Evolutionary conservation across 2,888 invertebrate genomes (phyloP).

Genomic region (Sialis lutaria): DNA sequence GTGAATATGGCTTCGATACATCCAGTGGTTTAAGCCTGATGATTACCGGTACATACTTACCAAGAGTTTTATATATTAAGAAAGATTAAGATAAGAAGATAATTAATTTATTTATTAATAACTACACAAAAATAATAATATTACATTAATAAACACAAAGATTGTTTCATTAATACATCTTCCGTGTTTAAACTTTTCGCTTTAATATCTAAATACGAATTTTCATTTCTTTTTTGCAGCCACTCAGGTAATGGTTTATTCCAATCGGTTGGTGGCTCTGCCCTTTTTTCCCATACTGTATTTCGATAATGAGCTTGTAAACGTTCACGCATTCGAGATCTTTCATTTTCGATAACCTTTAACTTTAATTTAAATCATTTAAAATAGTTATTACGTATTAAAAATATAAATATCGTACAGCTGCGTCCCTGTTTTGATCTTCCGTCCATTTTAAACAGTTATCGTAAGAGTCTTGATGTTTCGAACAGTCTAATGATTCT

Average conservation of each 20-base stretch:
- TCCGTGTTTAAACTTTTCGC: conserved; percentile 36
- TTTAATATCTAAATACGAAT: conserved; percentile 45
- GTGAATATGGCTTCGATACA: too few species aligned
- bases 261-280: conserved; percentile 66
- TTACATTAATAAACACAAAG: conserved; percentile 17
- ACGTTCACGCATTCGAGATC: conserved; percentile 38
- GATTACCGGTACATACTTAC: too few species aligned
- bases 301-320: conserved; percentile 52
- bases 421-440: conserved; percentile 42
- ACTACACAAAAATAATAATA: conserved; percentile 1
- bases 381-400: conserved; percentile 1
- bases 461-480: conserved; percentile 61
- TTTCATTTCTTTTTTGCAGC: conserved; percentile 47
- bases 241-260: conserved; percentile 60
- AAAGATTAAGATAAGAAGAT: too few species aligned
- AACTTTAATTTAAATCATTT: conserved; percentile 26
- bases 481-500: conserved; percentile 49
- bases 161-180: conserved; percentile 10
- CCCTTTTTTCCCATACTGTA: conserved; percentile 62
- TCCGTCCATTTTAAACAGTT: conserved; percentile 56
- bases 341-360: conserved; percentile 55
- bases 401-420: conserved; percentile 31
- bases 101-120: background rate
- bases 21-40: too few species aligned
- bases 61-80: background rate